phyloP scores from a whole-genome alignment of 2,113 vertebrate genomes.

The Oryzias javanicus region DNA sequence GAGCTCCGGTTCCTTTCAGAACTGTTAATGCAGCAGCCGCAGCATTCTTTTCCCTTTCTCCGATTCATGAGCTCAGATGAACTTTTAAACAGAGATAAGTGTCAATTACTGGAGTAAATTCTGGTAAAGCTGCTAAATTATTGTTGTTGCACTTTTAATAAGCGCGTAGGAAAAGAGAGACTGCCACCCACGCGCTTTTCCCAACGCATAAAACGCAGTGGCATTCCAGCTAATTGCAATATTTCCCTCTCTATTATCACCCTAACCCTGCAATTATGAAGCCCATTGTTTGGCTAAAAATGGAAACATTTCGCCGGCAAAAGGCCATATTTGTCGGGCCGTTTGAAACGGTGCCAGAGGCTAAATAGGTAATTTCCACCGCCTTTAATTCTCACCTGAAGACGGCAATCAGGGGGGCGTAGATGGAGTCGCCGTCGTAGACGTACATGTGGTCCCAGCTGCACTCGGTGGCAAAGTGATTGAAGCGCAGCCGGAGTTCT shows the following conservation, averaged over 20 bases:
- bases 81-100: slow-evolving; percentile 11
- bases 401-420: slow-evolving; percentile 88
- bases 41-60: slow-evolving; percentile 3
- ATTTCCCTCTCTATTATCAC: slow-evolving; percentile 13
- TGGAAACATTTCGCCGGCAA: slow-evolving; percentile 20
- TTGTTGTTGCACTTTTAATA: slow-evolving; percentile 28
- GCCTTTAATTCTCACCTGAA: slow-evolving; percentile 79
- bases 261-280: slow-evolving; percentile 26
- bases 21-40: no score
- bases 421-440: slow-evolving; percentile 93
- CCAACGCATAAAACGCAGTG: neutral
- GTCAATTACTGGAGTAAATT: slow-evolving; percentile 1
- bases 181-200: neutral
- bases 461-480: slow-evolving; percentile 94
- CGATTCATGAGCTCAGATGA: slow-evolving; percentile 3
- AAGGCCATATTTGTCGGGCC: slow-evolving; percentile 8
- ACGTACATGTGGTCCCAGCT: slow-evolving; percentile 96
- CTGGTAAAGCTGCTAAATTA: slow-evolving; percentile 7
- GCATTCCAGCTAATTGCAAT: slow-evolving; percentile 25
- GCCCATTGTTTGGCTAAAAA: slow-evolving; percentile 22
- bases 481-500: slow-evolving; percentile 89
- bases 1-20: no score
- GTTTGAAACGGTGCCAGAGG: slow-evolving; percentile 30
- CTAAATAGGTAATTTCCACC: slow-evolving; percentile 28
- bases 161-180: slow-evolving; percentile 26